phyloP scores from a whole-genome alignment of 2,888 invertebrate species.

The Acanthosepion pharaonis region DNA sequence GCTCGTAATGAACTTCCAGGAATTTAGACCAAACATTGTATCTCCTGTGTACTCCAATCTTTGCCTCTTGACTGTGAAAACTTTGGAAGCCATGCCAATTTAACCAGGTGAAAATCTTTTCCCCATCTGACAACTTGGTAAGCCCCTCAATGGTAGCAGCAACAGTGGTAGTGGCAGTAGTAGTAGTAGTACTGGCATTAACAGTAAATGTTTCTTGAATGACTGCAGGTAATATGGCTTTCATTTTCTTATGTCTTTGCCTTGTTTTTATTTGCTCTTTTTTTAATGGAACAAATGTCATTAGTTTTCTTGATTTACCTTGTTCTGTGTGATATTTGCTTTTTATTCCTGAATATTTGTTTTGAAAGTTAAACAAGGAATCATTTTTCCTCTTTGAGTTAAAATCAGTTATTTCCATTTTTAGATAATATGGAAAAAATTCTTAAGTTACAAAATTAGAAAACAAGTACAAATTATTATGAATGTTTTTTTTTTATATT shows the following conservation, averaged over 20 bases:
- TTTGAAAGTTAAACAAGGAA: too few relatives aligned
- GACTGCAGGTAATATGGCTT: background rate
- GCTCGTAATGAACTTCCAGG: background rate
- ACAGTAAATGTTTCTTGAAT: background rate
- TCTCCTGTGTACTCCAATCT: background rate
- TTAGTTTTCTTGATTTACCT: too few relatives aligned
- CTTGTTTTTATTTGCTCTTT: background rate
- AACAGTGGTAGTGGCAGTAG: background rate
- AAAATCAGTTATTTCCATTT: too few relatives aligned
- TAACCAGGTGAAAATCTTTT: background rate
- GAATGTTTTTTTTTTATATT: too few relatives aligned
- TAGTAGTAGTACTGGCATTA: background rate
- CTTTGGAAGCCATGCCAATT: too few relatives aligned
- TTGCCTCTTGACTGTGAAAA: background rate
- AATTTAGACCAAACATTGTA: background rate
- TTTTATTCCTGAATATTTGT: too few relatives aligned
- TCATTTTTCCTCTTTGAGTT: too few relatives aligned
- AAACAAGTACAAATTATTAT: too few relatives aligned
- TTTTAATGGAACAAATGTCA: too few relatives aligned
- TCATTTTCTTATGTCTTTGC: background rate
- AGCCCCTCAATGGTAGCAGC: background rate
- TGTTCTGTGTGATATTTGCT: too few relatives aligned
- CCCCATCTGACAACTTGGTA: background rate
- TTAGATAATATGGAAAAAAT: too few relatives aligned
- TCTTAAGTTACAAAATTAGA: too few relatives aligned